A percentile compares a stretch with the other conserved stretches of the same genome.
Conservation (phyloP, 1,140 invertebrate species). For the Diachasma alloeum region DNA sequence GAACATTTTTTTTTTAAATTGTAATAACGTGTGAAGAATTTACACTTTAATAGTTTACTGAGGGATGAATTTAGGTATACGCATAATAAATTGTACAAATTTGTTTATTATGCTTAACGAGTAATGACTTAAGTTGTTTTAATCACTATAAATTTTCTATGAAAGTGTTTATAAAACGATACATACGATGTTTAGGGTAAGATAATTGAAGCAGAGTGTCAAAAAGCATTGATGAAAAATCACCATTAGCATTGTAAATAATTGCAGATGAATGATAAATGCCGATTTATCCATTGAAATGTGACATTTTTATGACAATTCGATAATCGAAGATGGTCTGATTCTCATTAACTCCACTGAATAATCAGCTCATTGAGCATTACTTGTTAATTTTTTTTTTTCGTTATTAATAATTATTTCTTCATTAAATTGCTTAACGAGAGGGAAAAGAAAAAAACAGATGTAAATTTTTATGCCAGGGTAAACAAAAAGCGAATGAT, state of each 20-base stretch:
- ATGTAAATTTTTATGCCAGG: conserved; percentile 50
- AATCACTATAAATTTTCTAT: conserved; percentile 63
- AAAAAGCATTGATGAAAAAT: conserved; percentile 1
- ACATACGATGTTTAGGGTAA: conserved; percentile 39
- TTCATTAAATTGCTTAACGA: conserved; percentile 12
- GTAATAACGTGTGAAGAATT: background rate
- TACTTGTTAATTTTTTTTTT: background rate
- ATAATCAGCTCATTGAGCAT: background rate
- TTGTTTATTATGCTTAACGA: conserved; percentile 60
- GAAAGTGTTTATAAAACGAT: conserved; percentile 59
- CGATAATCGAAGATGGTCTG: too few relatives aligned
- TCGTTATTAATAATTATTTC: conserved; percentile 32
- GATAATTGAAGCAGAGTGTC: background rate
- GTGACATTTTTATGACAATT: background rate
- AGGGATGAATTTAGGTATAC: conserved; percentile 24
- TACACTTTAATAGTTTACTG: background rate
- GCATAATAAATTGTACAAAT: conserved; percentile 65
- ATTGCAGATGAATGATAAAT: background rate
- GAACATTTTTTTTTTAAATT: background rate
- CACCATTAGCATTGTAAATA: conserved; percentile 7
- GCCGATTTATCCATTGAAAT: background rate
- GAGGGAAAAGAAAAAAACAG: conserved; percentile 36
- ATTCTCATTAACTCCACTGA: too few relatives aligned
- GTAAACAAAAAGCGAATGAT: conserved; percentile 37
- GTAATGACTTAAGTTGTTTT: conserved; percentile 57